A percentile compares a stretch with the other conserved stretches of the same genome.
Conservation (phyloP, 1,140 invertebrate genomes). For the Papilio dardanus region DNA sequence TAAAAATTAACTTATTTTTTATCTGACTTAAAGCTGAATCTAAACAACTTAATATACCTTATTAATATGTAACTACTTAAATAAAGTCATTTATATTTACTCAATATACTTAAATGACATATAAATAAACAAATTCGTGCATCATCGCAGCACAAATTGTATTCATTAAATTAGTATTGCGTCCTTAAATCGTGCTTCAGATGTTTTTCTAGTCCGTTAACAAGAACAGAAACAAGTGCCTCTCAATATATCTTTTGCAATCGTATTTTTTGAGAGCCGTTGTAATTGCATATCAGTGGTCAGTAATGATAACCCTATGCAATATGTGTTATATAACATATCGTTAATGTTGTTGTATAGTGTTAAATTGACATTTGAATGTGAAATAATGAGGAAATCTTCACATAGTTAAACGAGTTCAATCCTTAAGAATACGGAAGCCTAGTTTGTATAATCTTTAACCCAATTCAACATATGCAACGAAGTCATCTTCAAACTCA, state of each 20-base stretch:
- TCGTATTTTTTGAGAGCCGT: slow-evolving; percentile 20
- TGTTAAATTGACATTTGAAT: slow-evolving; percentile 23
- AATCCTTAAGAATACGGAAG: background rate
- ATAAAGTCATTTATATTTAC: background rate
- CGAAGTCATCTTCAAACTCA: too few species aligned
- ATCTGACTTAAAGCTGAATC: too few species aligned
- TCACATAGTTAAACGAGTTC: background rate
- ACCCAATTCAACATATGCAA: background rate
- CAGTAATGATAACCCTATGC: slow-evolving; percentile 9
- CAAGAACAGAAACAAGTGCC: slow-evolving; percentile 10
- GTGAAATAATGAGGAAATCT: slow-evolving; percentile 15
- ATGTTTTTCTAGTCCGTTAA: slow-evolving; percentile 10
- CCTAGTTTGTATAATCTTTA: background rate
- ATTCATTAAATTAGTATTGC: background rate
- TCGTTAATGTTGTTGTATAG: slow-evolving; percentile 2
- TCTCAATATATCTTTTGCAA: slow-evolving; percentile 22
- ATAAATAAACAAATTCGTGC: background rate
- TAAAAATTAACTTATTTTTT: too few species aligned
- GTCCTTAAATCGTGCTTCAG: background rate
- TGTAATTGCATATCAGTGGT: slow-evolving; percentile 20
- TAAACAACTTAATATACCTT: too few species aligned
- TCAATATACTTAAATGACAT: too few species aligned
- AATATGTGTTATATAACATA: background rate
- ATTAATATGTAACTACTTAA: background rate
- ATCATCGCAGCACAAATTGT: background rate